Percentiles rank a stretch among this genome's conserved stretches.
These are phyloP conservation scores for Cardinalis cardinalis DNA, from an alignment of 2,113 vertebrate species.

Conservation along the genomic window DNA sequence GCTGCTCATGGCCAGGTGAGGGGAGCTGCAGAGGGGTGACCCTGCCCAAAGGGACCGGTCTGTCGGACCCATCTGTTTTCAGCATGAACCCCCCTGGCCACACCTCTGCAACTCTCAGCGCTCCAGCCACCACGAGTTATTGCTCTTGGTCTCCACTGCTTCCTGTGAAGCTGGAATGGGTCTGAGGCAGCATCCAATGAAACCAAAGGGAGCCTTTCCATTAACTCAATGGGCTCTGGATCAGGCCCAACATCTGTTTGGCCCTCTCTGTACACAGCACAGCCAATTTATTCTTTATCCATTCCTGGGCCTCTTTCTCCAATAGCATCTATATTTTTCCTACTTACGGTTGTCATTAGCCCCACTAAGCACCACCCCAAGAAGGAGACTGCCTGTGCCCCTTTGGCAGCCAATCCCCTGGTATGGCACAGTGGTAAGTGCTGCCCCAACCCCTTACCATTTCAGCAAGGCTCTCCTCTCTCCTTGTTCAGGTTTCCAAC, in stretches of 20 bases:
- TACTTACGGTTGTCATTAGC: conserved; percentile 47
- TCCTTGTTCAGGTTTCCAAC: not conserved
- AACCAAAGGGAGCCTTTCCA: conserved; percentile 57
- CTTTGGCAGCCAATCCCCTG: not conserved
- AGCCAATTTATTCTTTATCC: conserved; percentile 57
- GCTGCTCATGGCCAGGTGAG: not conserved
- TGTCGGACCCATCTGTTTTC: conserved; percentile 45
- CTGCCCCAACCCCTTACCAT: not conserved
- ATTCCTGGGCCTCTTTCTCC: conserved; percentile 16
- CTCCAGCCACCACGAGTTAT: conserved; percentile 46
- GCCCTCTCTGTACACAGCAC: conserved; percentile 1
- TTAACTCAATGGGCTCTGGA: conserved; percentile 46
- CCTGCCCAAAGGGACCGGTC: not conserved
- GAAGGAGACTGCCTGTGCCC: not conserved
- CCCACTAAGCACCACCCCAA: not conserved
- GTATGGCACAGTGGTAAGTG: rapidly evolving
- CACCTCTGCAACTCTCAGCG: conserved; percentile 37
- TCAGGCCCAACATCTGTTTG: conserved; percentile 51
- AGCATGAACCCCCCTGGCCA: conserved; percentile 42
- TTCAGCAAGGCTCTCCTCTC: not conserved
- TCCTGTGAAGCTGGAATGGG: conserved; percentile 41
- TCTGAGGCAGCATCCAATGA: conserved; percentile 30
- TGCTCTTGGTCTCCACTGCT: conserved; percentile 38
- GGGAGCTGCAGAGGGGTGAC: not conserved
- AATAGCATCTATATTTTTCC: conserved; percentile 38